A percentile compares a stretch with the other conserved stretches of the same genome.
These are phyloP conservation scores for Bombylius discolor DNA, from an alignment of 2,888 invertebrate species.

Conservation along the genomic window DNA sequence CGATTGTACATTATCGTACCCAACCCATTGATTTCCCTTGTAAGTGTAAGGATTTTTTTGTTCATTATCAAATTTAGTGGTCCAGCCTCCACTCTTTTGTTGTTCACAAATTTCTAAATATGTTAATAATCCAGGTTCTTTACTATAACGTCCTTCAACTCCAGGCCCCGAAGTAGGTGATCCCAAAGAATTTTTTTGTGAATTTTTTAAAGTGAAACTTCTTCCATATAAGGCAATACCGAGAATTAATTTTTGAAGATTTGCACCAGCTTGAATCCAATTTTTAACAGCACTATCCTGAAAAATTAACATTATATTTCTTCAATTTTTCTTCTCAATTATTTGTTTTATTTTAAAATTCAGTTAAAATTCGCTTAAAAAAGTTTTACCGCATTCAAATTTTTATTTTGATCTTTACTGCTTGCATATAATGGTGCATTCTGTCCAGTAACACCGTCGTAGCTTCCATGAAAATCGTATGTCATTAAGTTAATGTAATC, in stretches of 20 bases:
- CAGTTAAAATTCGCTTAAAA: neutral
- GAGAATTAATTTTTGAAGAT: conserved; percentile 29
- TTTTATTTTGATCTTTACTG: conserved; percentile 15
- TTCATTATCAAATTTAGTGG: conserved; percentile 22
- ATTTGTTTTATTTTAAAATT: too few relatives aligned
- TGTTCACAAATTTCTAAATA: conserved; percentile 37
- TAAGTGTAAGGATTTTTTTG: conserved; percentile 31
- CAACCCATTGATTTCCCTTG: conserved; percentile 33
- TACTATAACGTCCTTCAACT: conserved; percentile 38
- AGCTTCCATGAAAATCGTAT: conserved; percentile 44
- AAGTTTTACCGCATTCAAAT: conserved; percentile 34
- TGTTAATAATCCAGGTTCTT: conserved; percentile 39
- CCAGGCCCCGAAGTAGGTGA: conserved; percentile 37
- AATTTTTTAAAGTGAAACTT: conserved; percentile 32
- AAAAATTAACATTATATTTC: too few relatives aligned
- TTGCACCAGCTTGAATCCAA: conserved; percentile 31
- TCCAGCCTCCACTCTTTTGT: conserved; percentile 22
- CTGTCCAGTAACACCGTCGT: conserved; percentile 38
- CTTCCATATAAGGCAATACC: conserved; percentile 36
- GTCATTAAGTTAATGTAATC: conserved; percentile 45
- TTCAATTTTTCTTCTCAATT: too few relatives aligned
- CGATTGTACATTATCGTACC: conserved; percentile 32
- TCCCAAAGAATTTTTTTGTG: conserved; percentile 31
- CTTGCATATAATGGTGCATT: conserved; percentile 39
- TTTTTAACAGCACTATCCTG: conserved; percentile 32